Percentiles rank a stretch among this genome's conserved stretches.
Conservation (phyloP, 2,113 vertebrate species). For the Salminus brasiliensis region DNA sequence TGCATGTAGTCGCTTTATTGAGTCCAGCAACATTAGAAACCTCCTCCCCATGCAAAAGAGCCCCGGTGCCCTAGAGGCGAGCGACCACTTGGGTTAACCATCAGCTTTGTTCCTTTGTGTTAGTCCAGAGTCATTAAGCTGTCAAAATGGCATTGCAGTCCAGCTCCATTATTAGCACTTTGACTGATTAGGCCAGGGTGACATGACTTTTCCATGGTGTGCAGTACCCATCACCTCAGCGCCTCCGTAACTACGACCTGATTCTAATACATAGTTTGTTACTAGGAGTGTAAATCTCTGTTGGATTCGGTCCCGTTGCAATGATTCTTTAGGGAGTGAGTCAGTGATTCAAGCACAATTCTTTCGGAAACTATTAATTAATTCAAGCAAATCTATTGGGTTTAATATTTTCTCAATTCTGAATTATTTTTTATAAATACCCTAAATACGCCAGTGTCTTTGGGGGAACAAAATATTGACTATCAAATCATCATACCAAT, state of each 20-base stretch:
- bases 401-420: too few relatives aligned
- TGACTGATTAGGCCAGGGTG: background rate
- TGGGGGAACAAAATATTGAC: too few relatives aligned
- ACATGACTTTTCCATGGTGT: conserved; percentile 16
- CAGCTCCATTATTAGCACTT: conserved; percentile 5
- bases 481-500: too few relatives aligned
- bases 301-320: too few relatives aligned
- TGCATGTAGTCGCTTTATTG: conserved; percentile 2
- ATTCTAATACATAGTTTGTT: background rate
- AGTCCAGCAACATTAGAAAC: conserved; percentile 9
- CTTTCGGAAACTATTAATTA: background rate
- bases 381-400: too few relatives aligned
- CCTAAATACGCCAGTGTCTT: too few relatives aligned
- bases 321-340: too few relatives aligned
- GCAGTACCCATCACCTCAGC: background rate
- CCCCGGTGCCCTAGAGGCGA: background rate
- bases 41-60: background rate
- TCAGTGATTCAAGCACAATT: background rate
- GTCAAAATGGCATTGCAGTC: background rate
- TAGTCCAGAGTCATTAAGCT: conserved; percentile 16
- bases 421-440: too few relatives aligned
- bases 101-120: conserved; percentile 4
- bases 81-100: conserved; percentile 12
- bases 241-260: background rate
- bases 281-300: background rate